phyloP scores from a whole-genome alignment of 1,140 invertebrate species.

The Sinella curviseta region DNA sequence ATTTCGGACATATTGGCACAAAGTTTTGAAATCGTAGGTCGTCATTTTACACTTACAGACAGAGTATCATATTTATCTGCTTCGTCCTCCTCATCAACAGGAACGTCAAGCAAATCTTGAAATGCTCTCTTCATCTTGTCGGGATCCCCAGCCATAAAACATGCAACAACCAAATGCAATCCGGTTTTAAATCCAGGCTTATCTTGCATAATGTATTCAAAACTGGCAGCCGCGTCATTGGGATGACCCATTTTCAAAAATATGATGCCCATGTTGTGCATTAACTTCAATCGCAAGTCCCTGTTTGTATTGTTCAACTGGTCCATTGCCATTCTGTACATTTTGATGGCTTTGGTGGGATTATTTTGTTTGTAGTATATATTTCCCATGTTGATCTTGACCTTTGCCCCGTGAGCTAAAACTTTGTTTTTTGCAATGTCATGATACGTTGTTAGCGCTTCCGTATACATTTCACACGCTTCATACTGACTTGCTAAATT shows the following conservation, averaged over 20 bases:
- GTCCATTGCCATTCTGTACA: conserved; percentile 95
- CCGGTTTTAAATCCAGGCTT: conserved; percentile 83
- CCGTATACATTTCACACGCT: too few relatives aligned
- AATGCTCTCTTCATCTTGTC: conserved; percentile 94
- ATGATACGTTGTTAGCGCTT: too few relatives aligned
- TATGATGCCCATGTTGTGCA: conserved; percentile 96
- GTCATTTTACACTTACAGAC: neutral
- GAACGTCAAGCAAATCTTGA: conserved; percentile 83
- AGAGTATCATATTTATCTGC: conserved; percentile 66
- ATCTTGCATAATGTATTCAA: conserved; percentile 97
- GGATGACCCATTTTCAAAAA: conserved; percentile 95
- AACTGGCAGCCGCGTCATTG: conserved; percentile 90
- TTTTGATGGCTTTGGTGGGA: conserved; percentile 92
- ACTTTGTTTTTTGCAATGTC: conserved; percentile 81
- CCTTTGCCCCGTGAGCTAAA: conserved; percentile 81
- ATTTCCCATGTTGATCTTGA: conserved; percentile 98
- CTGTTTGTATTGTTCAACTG: conserved; percentile 90
- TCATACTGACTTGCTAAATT: too few relatives aligned
- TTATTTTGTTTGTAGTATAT: conserved; percentile 95
- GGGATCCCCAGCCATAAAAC: conserved; percentile 87
- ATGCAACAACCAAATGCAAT: conserved; percentile 88
- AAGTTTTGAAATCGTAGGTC: too few relatives aligned
- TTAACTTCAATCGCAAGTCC: conserved; percentile 90
- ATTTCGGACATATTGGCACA: too few relatives aligned
- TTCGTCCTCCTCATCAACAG: conserved; percentile 78